phyloP scores from a whole-genome alignment of 2,113 vertebrate genomes.

The Dipodomys spectabilis region DNA sequence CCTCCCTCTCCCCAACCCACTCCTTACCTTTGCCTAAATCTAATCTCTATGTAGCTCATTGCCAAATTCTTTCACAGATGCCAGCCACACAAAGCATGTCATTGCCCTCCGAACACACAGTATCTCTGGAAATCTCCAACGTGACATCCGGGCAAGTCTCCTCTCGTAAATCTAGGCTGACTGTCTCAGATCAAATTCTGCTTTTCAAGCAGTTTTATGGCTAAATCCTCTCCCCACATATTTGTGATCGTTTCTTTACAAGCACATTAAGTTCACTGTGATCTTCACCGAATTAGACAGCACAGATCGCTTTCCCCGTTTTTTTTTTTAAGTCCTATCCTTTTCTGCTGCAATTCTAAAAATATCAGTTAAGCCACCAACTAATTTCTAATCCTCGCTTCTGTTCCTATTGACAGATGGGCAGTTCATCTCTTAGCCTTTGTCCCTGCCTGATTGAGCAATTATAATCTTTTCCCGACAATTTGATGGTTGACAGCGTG shows the following conservation, averaged over 20 bases:
- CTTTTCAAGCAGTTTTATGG: conserved; percentile 85
- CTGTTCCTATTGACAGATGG: conserved; percentile 74
- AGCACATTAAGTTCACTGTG: conserved; percentile 80
- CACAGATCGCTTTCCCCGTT: conserved; percentile 67
- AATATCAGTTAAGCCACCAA: conserved; percentile 85
- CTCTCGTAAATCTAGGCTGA: conserved; percentile 73
- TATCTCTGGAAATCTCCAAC: conserved; percentile 63
- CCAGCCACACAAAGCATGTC: background rate
- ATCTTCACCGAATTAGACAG: conserved; percentile 75
- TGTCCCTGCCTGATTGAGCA: conserved; percentile 66
- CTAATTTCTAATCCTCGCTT: conserved; percentile 87
- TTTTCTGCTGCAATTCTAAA: conserved; percentile 86
- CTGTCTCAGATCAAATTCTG: conserved; percentile 83
- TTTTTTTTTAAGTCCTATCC: conserved; percentile 80
- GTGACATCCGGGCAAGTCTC: conserved; percentile 44
- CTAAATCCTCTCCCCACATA: conserved; percentile 81
- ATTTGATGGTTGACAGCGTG: background rate
- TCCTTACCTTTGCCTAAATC: background rate
- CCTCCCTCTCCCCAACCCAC: background rate
- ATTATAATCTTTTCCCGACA: conserved; percentile 61
- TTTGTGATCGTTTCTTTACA: conserved; percentile 77
- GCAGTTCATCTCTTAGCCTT: conserved; percentile 57
- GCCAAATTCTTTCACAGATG: background rate
- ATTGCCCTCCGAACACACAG: accelerated
- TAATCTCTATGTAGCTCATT: background rate